A percentile compares a stretch with the other conserved stretches of the same genome.
These are phyloP conservation scores for Sanderia malayensis DNA, from an alignment of 30 jellyfish, hydroid and myxozoan species.

Conservation along the genomic window DNA sequence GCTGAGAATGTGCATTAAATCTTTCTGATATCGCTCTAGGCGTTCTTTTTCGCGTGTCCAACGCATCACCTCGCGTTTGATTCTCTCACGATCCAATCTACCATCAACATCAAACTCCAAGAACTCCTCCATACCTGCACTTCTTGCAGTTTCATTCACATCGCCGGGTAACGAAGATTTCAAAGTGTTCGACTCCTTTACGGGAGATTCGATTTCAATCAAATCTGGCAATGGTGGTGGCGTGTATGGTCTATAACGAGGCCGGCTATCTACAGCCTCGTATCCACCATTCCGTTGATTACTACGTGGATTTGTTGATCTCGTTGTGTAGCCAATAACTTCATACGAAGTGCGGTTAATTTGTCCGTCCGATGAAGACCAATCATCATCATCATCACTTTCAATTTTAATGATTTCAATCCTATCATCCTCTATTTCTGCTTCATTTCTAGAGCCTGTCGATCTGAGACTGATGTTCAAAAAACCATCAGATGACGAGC, in stretches of 20 bases:
- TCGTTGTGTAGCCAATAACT: no score
- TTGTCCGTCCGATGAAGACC: no score
- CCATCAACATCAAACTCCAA: background rate
- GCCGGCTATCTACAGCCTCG: background rate
- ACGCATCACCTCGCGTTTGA: constrained; percentile 19
- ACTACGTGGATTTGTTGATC: no score
- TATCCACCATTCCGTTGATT: background rate
- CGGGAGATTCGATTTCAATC: background rate
- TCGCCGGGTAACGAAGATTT: no score
- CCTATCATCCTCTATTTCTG: no score
- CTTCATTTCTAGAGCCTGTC: no score
- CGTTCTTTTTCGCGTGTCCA: constrained; percentile 30
- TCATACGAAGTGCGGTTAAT: no score
- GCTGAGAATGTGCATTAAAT: constrained; percentile 13
- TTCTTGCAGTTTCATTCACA: background rate
- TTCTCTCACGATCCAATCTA: constrained; percentile 13
- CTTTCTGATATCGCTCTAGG: constrained; percentile 13
- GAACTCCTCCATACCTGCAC: background rate
- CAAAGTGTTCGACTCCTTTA: background rate
- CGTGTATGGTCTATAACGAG: constrained; percentile 23
- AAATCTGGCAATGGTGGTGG: constrained; percentile 25
- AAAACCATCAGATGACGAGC: no score
- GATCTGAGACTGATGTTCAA: no score
- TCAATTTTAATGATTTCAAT: no score
- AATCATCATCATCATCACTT: no score